Evolutionary conservation across 2,797 vertebrate genomes (phyloP), one percentile per base, ranked within the genome.

Genomic region (Tympanoctomys barrerae): DNA sequence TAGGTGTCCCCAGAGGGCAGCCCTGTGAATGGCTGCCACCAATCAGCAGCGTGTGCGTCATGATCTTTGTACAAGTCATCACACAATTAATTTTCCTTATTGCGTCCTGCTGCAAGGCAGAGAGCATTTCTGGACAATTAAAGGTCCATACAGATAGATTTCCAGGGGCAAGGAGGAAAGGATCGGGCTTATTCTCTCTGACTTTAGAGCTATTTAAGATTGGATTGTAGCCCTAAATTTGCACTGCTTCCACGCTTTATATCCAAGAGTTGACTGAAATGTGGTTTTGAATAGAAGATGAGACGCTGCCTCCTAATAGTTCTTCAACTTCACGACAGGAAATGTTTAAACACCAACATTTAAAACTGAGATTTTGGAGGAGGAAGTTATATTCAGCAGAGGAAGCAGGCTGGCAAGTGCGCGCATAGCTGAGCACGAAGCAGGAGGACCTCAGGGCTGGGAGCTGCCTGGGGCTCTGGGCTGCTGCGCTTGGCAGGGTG

Each of bases 331-430:
- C 57, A 31, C 62, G 12, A 83, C 84, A 84, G 22, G 18, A 94
- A 91, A 81, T 39, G 24, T 93, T 86, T 81, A 93, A 89, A 62
- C 31, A 62, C 57, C 11, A 70, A 70, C 82, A 39, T 21, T 94
- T 46, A 42, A 52, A 82, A 84, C 36, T 3, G 28, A 28, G 28
- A 42, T 28, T 81, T 91, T 57, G 28, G 61, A 93, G 70, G 22
- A 95, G 87, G 49, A 91, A 87, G 64, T 66, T 61, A 11, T 62
- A 8, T 2, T 26, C 21, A 75, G 31, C 18, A 89, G 73, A 77
- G 39, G 68, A 49, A 88, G 31, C 31, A 64, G n/a, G 46, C 57
- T 10, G 39, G 75, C 49, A 31, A 5, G 0, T 12, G n/a, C 0
- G 4, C 12, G 4, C 22, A 16, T 8, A 33, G 28, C 12, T 46